Evolutionary conservation across 2,797 vertebrate species (phyloP), one percentile per base, ranked within the genome.

Genomic region (Onychomys arenicola): DNA sequence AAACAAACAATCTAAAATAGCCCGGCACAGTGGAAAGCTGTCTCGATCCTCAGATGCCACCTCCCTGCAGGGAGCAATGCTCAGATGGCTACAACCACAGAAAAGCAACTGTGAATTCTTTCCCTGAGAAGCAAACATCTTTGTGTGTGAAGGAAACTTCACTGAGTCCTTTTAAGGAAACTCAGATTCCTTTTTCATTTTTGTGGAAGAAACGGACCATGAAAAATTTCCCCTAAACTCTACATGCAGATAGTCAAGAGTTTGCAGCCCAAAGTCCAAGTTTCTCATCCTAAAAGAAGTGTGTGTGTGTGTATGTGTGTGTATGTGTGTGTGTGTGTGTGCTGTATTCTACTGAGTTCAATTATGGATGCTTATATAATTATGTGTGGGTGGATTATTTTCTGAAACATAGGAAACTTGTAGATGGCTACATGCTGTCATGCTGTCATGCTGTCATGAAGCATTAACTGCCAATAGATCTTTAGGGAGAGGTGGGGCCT

Each of bases 1-100:
- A 96, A 97, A 92, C 27, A 81, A 94, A 25, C 76, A 73, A 49
- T 40, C 65, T 87, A 92, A 93, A 92, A 93, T 46, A 93, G 49
- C 84, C 29, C 90, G 3, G 1, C 5, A 4, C 4, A 19, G 29
- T 25, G 46, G 55, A 90, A 92, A 87, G 32, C n/a, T 2, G 0
- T 90, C 65, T 63, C 88, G 59, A 93, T 52, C 57, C 43, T 83
- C 76, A 95, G 90, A 91, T 7, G 1, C 14, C 69, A 37, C 49
- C 2, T 71, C 75, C 29, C 92, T 88, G 37, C n/a, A 84, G 90
- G 25, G 59, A 95, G 17, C 0, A 1, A 61, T 55, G 6, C 81
- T 93, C 59, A 67, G 49, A 86, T 8, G 5, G 75, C 89, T 40
- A 0, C 29, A 78, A 76, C 52, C 8, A 52, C 6, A 23, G 77